Percentiles rank a stretch among this genome's conserved stretches.
Evolutionary conservation across 2,113 vertebrate genomes (phyloP).

Genomic region (Carassius carassius): DNA sequence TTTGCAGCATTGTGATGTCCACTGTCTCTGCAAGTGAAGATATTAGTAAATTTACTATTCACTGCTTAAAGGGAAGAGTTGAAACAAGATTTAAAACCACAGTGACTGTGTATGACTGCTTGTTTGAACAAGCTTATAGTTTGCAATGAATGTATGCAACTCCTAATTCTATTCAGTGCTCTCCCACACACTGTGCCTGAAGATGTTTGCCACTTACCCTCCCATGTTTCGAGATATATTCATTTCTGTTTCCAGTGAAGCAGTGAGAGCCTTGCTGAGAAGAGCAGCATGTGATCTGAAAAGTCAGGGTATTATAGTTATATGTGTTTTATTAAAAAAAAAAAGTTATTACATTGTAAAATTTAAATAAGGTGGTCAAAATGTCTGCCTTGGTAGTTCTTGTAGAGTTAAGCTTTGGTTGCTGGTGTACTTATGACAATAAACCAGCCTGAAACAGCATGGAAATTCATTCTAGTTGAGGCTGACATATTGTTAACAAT

Average conservation of each 20-base stretch:
- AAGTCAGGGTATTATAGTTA: too few species aligned
- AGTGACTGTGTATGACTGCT: neutral
- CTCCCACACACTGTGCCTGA: slow-evolving; percentile 6
- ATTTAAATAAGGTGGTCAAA: too few species aligned
- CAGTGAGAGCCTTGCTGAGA: neutral
- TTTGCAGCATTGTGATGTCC: neutral
- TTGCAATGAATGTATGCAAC: neutral
- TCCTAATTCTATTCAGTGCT: neutral
- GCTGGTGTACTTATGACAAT: neutral
- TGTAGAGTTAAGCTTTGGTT: neutral
- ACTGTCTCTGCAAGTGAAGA: neutral
- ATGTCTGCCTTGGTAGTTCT: too few species aligned
- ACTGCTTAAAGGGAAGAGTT: neutral
- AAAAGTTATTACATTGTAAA: too few species aligned
- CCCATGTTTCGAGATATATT: neutral
- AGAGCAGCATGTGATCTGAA: neutral
- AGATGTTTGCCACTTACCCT: neutral
- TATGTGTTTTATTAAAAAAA: too few species aligned
- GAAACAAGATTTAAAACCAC: neutral
- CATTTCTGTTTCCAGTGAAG: neutral
- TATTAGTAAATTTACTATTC: neutral
- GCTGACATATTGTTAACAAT: neutral
- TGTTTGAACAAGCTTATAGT: slow-evolving; percentile 10
- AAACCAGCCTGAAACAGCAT: neutral
- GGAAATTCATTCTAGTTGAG: neutral